These are phyloP conservation scores for Pygoscelis antarcticus DNA, from an alignment of 2,113 vertebrate species.

Conservation along the genomic window DNA sequence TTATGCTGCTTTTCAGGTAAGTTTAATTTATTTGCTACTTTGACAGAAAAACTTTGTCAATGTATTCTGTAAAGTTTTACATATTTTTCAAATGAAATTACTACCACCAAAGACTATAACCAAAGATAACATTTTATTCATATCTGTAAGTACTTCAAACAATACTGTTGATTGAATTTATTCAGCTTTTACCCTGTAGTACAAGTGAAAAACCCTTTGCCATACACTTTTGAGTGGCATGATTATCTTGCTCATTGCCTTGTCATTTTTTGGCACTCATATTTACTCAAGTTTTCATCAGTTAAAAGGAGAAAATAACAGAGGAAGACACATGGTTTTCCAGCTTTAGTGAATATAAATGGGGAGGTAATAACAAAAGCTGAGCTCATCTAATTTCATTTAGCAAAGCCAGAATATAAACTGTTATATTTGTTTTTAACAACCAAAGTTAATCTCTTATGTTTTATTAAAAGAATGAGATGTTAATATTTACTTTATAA, in stretches of 20 bases:
- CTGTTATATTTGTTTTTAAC: background rate
- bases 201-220: background rate
- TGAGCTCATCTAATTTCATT: background rate
- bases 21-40: background rate
- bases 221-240: background rate
- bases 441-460: background rate
- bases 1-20: conserved; percentile 26
- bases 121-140: background rate
- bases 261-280: background rate
- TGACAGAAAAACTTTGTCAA: background rate
- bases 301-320: background rate
- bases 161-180: background rate
- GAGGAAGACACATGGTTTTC: background rate
- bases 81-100: background rate
- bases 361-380: background rate
- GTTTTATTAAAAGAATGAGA: background rate
- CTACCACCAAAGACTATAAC: background rate
- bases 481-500: background rate
- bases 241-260: background rate
- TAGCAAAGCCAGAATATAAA: background rate
- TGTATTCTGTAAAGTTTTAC: background rate
- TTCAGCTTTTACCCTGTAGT: background rate
- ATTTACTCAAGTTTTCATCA: background rate
- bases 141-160: background rate
- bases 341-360: background rate